These are phyloP conservation scores for Lucilia sericata DNA, from an alignment of 1,140 invertebrate genomes.

Conservation along the genomic window DNA sequence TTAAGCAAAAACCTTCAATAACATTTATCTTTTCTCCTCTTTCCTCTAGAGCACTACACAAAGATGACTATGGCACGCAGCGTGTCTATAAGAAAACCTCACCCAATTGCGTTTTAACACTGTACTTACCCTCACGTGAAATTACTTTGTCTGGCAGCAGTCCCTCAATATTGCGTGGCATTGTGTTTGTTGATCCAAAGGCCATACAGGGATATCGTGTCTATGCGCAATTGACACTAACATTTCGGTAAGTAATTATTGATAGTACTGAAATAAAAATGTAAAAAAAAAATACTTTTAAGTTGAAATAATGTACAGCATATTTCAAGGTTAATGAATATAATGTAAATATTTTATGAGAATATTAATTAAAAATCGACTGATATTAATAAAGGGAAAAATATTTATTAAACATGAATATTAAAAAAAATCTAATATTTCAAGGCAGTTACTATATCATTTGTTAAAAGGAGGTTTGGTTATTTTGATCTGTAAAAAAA, in stretches of 20 bases:
- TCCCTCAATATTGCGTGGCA: conserved; percentile 83
- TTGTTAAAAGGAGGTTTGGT: too few relatives aligned
- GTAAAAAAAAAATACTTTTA: not conserved
- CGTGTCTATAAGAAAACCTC: conserved; percentile 75
- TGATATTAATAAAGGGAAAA: too few relatives aligned
- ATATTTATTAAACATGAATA: too few relatives aligned
- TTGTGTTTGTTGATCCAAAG: conserved; percentile 81
- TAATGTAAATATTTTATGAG: not conserved
- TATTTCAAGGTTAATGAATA: not conserved
- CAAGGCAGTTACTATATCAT: too few relatives aligned
- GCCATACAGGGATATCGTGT: conserved; percentile 75
- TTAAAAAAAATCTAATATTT: too few relatives aligned
- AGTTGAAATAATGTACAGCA: not conserved
- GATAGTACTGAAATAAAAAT: not conserved
- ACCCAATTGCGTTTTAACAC: conserved; percentile 83
- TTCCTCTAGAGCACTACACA: not conserved
- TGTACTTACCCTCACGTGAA: conserved; percentile 84
- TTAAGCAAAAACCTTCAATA: too few relatives aligned
- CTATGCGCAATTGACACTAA: conserved; percentile 86
- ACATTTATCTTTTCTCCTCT: not conserved
- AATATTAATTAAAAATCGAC: not conserved
- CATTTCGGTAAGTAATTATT: conserved; percentile 75
- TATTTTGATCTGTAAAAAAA: too few relatives aligned
- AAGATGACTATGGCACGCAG: conserved; percentile 64
- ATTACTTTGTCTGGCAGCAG: conserved; percentile 78